Conservation (phyloP, 2,888 invertebrate species). For the Flexamia atlantica region DNA sequence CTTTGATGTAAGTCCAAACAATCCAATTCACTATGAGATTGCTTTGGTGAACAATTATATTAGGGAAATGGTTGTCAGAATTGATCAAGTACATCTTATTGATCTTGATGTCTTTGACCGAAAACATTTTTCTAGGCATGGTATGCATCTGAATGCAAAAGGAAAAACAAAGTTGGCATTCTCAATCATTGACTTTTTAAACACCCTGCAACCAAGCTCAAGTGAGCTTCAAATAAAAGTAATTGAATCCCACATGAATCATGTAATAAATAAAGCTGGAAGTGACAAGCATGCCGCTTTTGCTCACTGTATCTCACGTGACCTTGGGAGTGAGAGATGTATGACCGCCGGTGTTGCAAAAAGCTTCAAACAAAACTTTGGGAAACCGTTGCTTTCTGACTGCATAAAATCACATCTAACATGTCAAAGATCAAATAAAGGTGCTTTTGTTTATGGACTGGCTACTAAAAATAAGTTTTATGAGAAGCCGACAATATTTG, state of each 20-base stretch:
- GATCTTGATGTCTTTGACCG: constrained; percentile 16
- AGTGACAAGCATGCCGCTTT: neutral
- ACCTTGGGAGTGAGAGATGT: neutral
- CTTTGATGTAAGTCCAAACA: neutral
- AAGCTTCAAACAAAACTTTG: neutral
- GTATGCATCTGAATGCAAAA: neutral
- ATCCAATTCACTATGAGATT: neutral
- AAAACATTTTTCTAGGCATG: constrained; percentile 9
- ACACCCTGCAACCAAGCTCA: neutral
- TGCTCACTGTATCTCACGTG: neutral
- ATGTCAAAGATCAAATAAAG: neutral
- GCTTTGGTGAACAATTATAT: constrained; percentile 5
- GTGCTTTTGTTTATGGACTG: constrained; percentile 3
- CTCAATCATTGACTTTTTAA: constrained; percentile 9
- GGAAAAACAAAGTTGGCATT: neutral
- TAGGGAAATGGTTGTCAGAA: neutral
- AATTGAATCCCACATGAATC: neutral
- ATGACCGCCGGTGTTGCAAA: constrained; percentile 7
- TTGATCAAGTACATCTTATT: neutral
- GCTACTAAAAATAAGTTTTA: neutral
- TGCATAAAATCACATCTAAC: neutral
- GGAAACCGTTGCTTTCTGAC: neutral
- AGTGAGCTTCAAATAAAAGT: neutral
- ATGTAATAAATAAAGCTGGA: neutral
- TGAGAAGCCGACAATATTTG: neutral